Conservation (phyloP, 2,113 vertebrate species). For the Eretmochelys imbricata region DNA sequence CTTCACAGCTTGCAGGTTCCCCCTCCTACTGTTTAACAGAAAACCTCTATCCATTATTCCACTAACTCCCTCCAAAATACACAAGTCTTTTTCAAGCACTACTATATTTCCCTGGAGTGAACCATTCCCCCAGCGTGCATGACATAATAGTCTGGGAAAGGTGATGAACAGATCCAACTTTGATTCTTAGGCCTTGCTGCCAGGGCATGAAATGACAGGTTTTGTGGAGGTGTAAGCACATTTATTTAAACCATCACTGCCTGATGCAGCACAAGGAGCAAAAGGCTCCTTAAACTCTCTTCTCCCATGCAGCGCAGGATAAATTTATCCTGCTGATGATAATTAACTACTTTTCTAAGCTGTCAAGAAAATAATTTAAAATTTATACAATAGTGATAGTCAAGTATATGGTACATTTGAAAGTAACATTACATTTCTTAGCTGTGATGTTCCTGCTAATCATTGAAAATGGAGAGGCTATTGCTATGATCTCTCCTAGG, state of each 20-base stretch:
- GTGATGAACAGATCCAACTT: neutral
- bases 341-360: slow-evolving; percentile 29
- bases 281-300: neutral
- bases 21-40: slow-evolving; percentile 28
- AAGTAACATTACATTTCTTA: neutral
- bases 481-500: neutral
- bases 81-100: neutral
- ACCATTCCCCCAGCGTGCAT: slow-evolving; percentile 32
- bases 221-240: neutral
- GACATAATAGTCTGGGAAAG: neutral
- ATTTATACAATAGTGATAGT: slow-evolving; percentile 9
- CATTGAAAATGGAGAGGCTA: neutral
- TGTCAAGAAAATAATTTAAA: neutral
- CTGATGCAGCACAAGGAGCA: neutral
- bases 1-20: neutral
- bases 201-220: neutral
- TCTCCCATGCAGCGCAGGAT: neutral
- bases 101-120: slow-evolving; percentile 29
- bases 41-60: neutral
- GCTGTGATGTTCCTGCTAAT: neutral
- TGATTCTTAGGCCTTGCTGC: neutral
- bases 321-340: neutral
- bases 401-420: neutral
- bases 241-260: neutral
- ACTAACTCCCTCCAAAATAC: neutral